phyloP scores from a whole-genome alignment of 1,140 invertebrate genomes.

The Cyphomyrmex costatus region DNA sequence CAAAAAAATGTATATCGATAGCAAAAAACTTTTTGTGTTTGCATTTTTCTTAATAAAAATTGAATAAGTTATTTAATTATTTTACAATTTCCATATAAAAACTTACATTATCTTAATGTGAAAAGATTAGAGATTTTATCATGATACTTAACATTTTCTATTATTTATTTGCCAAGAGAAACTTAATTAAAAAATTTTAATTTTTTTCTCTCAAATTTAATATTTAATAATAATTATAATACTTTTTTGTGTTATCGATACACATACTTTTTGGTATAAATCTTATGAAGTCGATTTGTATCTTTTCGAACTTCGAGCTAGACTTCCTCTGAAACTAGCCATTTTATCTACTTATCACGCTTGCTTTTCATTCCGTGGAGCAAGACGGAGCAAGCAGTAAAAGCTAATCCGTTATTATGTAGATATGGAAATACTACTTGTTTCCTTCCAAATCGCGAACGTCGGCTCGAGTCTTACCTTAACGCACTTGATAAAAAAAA shows the following conservation, averaged over 20 bases:
- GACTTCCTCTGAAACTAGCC: background rate
- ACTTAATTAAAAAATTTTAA: background rate
- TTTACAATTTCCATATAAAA: background rate
- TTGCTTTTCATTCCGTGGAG: background rate
- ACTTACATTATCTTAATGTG: background rate
- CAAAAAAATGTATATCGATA: conserved; percentile 32
- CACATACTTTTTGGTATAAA: conserved; percentile 27
- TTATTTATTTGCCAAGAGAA: background rate
- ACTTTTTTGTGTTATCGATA: conserved; percentile 19
- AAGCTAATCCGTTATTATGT: background rate
- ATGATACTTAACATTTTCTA: background rate
- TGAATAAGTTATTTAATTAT: background rate
- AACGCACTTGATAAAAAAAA: conserved; percentile 8
- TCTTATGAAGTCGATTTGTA: conserved; percentile 10
- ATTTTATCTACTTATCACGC: conserved; percentile 12
- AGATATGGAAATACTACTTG: background rate
- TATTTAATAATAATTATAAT: background rate
- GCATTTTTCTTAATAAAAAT: background rate
- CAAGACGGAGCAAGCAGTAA: background rate
- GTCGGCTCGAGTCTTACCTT: conserved; percentile 27
- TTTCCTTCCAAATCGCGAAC: background rate
- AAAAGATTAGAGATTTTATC: background rate
- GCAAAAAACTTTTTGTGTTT: background rate
- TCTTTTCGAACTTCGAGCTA: conserved; percentile 21
- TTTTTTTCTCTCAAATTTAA: background rate